Evolutionary conservation across 2,113 vertebrate species (phyloP), one percentile per base, ranked within the genome.

Genomic region (Antigone vipio): DNA sequence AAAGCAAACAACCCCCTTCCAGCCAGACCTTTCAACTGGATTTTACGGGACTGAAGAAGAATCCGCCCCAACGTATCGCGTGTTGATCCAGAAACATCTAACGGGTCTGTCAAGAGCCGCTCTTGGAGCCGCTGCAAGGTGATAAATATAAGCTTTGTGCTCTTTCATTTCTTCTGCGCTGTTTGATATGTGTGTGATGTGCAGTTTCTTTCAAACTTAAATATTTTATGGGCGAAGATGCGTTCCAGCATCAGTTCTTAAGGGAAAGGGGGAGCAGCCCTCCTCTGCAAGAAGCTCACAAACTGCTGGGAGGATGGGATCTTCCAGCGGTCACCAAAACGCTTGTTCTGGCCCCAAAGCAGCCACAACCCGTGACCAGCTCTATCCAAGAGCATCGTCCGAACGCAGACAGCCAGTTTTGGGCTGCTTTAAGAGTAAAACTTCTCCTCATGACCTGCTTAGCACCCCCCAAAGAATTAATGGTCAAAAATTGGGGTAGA

Each of bases 31-130:
- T 40, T 40, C n/a, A 21, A 21, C 17, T 27, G 17, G 71, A n/a
- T 2, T 4, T 17, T 7, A 9, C 1, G 2, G n/a, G 1, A 30
- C 1, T 11, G 26, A 47, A 63, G 29, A 34, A 68, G 9, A 72
- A 52, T 26, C 63, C 8, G 20, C 12, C 9, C 2, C 0, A 0
- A 20, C 0, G 2, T 9, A 27, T 11, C 5, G 15, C 0, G 0
- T 6, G 12, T 23, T 6, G 19, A 23, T 9, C 27, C 9, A 55
- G 29, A 72, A 72, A 40, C 6, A 34, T 15, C 62, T 15, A 26
- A 44, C 9, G 21, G 24, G 5, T 47, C 26, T 45, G 23, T 13
- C 42, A 60, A 40, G 24, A 67, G 49, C n/a, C 40, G 62, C 38
- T 75, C 35, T 32, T 15, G 12, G 17, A 60, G 35, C 32, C 29